A percentile compares a stretch with the other conserved stretches of the same genome.
Evolutionary conservation across 2,113 vertebrate species (phyloP).

Genomic region (Phrynosoma blainvillii): DNA sequence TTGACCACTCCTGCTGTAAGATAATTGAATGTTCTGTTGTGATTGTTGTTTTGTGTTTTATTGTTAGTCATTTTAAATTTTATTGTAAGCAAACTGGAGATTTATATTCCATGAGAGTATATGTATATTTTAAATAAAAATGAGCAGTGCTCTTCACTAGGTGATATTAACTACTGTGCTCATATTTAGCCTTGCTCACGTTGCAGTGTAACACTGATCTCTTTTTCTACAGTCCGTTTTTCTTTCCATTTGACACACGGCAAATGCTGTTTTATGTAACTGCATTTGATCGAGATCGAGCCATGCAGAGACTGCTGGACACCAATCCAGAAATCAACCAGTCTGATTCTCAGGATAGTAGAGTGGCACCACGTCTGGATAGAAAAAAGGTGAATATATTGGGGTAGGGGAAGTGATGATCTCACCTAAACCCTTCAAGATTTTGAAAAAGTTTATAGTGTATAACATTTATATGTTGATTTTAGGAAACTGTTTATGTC

Average conservation of each 20-base stretch:
- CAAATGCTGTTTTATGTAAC: constrained; percentile 99
- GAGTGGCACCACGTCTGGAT: constrained; percentile 96
- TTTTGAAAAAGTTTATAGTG: not conserved
- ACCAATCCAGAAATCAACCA: constrained; percentile 99
- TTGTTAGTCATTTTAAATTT: not conserved
- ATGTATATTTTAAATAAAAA: not conserved
- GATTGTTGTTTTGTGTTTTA: not conserved
- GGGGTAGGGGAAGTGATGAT: not conserved
- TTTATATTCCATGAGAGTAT: not conserved
- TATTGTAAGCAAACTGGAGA: not conserved
- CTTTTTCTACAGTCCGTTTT: constrained; percentile 89
- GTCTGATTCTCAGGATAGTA: constrained; percentile 98
- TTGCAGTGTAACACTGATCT: constrained; percentile 38
- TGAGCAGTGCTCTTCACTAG: not conserved
- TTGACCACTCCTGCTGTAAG: not conserved
- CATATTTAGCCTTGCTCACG: not conserved
- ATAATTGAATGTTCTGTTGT: not conserved
- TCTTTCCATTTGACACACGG: constrained; percentile 98
- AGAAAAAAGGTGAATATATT: constrained; percentile 91
- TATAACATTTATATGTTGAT: not conserved
- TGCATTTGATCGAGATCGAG: constrained; percentile 98
- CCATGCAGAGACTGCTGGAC: constrained; percentile 97
- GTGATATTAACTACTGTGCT: not conserved
- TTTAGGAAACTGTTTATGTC: not conserved
- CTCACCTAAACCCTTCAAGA: not conserved